Evolutionary conservation across 2,888 invertebrate species (phyloP).

Genomic region (Meiosimyza platycephala): DNA sequence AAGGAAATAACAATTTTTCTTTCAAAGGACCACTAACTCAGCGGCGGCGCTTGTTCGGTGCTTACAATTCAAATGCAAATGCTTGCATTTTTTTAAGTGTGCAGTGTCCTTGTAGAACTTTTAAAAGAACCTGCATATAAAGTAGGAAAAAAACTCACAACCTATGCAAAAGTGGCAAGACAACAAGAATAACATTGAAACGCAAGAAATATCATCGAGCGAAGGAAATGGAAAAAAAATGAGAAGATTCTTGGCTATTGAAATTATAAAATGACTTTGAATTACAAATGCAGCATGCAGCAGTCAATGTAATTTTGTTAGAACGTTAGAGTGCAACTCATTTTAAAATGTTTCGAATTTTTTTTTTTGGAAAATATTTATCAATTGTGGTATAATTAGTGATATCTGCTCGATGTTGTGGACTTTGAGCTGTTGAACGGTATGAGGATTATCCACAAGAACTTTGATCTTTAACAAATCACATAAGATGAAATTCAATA

Average conservation of each 20-base stretch:
- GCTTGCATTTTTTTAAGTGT: conserved; percentile 11
- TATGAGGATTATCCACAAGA: too few species aligned
- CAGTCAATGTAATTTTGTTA: conserved; percentile 19
- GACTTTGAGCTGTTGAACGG: too few species aligned
- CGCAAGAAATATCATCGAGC: too few species aligned
- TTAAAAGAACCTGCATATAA: too few species aligned
- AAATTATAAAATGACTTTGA: neutral
- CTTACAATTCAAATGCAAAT: conserved; percentile 1
- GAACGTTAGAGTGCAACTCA: neutral
- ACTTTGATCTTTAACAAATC: too few species aligned
- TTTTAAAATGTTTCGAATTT: neutral
- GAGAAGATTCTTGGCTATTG: neutral
- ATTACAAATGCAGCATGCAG: conserved; percentile 1
- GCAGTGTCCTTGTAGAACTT: conserved; percentile 4
- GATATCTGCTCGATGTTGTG: too few species aligned
- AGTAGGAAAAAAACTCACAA: neutral
- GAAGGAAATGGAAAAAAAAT: neutral
- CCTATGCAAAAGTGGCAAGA: neutral
- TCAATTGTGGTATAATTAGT: too few species aligned
- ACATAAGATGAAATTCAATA: too few species aligned
- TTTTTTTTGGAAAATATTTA: neutral
- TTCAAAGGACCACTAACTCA: too few species aligned
- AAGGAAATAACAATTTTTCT: neutral
- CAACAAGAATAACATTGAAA: neutral
- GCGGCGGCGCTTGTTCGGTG: too few species aligned